A percentile compares a stretch with the other conserved stretches of the same genome.
Conservation (phyloP, 92 coral and sea anemone genomes). For the Metridium senile region DNA sequence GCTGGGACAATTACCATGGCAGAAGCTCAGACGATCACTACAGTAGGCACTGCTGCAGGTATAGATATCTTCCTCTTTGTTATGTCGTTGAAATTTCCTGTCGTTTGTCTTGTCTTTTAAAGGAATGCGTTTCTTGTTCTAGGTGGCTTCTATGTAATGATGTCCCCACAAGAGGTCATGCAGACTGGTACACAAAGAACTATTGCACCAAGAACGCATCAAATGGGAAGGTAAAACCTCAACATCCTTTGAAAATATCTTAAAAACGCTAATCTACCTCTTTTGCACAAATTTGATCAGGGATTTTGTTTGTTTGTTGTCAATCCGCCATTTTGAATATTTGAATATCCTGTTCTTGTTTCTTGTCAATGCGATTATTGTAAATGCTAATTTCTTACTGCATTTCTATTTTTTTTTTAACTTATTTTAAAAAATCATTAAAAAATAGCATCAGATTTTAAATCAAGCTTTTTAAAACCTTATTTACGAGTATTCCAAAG, state of each 20-base stretch:
- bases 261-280: not conserved
- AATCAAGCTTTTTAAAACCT: not conserved
- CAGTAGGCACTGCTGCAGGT: conserved; percentile 91
- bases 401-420: too few species aligned
- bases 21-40: conserved; percentile 91
- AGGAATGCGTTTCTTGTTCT: not conserved
- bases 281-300: not conserved
- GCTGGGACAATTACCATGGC: conserved; percentile 90
- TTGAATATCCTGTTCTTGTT: not conserved
- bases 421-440: too few species aligned
- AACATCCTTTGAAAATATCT: not conserved
- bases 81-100: not conserved
- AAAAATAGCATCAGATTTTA: not conserved
- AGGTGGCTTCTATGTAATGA: conserved; percentile 99
- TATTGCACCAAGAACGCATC: conserved; percentile 93
- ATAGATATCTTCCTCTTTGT: conserved; percentile 4
- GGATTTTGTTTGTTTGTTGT: not conserved
- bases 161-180: conserved; percentile 99
- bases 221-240: conserved; percentile 59
- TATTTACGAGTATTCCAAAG: not conserved
- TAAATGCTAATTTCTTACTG: not conserved
- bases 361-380: not conserved
- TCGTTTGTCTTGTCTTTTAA: not conserved
- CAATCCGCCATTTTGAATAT: conserved; percentile 1
- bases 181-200: conserved; percentile 90